Conservation (phyloP, 2,113 vertebrate genomes). For the Poicephalus gulielmi region DNA sequence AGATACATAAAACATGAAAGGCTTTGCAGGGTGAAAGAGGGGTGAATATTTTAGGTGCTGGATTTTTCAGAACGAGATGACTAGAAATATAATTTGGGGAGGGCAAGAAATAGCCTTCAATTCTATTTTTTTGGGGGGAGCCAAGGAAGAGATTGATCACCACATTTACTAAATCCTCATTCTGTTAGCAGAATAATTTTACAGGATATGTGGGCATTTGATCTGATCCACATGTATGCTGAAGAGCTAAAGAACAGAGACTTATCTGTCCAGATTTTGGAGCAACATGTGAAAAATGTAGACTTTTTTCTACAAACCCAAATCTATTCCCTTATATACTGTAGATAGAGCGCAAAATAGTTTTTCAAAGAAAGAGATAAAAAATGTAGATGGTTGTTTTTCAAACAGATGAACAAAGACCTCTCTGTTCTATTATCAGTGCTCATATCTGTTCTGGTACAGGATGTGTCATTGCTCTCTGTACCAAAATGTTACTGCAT, state of each 20-base stretch:
- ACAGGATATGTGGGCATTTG: background rate
- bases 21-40: background rate
- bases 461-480: conserved; percentile 38
- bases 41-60: background rate
- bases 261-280: background rate
- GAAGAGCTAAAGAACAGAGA: background rate
- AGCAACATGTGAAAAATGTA: background rate
- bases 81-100: background rate
- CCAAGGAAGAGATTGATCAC: background rate
- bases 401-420: conserved; percentile 36
- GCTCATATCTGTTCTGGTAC: conserved; percentile 35
- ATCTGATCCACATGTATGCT: background rate
- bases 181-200: background rate
- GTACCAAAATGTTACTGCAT: conserved; percentile 16
- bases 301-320: background rate
- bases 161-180: background rate
- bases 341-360: background rate
- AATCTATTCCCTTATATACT: background rate
- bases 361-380: conserved; percentile 8
- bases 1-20: background rate
- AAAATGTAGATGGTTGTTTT: conserved; percentile 21
- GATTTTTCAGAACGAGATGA: background rate
- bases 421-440: conserved; percentile 30
- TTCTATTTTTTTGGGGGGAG: background rate
- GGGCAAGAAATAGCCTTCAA: background rate